These are phyloP conservation scores for Lampris incognitus DNA, from an alignment of 2,113 vertebrate genomes.

Conservation along the genomic window DNA sequence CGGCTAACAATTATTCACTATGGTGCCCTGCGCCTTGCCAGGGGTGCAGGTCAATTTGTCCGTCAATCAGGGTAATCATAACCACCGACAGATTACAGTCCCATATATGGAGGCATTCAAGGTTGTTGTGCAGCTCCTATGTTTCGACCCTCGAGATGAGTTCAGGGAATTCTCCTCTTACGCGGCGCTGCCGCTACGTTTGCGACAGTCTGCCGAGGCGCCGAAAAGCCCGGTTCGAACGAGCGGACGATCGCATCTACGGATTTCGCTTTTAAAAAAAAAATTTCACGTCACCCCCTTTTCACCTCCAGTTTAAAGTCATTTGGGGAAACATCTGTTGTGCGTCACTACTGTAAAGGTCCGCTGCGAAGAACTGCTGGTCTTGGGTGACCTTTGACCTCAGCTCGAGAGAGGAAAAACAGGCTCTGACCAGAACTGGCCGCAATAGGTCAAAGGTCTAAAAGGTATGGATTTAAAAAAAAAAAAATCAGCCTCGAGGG, in stretches of 20 bases:
- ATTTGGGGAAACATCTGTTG: no score
- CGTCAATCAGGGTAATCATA: slow-evolving; percentile 49
- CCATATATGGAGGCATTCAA: slow-evolving; percentile 32
- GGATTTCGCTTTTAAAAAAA: no score
- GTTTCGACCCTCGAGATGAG: slow-evolving; percentile 37
- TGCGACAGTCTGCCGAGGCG: no score
- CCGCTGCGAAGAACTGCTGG: neutral
- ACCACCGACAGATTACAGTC: slow-evolving; percentile 36
- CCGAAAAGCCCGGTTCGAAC: no score
- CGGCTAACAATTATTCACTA: slow-evolving; percentile 20
- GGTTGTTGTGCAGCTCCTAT: slow-evolving; percentile 28
- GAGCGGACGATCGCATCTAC: no score
- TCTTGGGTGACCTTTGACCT: slow-evolving; percentile 47
- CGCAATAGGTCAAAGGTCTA: neutral
- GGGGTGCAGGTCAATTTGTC: slow-evolving; percentile 52
- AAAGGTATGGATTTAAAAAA: slow-evolving; percentile 19
- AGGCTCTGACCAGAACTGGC: slow-evolving; percentile 8
- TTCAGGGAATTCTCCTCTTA: slow-evolving; percentile 62
- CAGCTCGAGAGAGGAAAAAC: slow-evolving; percentile 24
- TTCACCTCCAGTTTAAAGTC: no score
- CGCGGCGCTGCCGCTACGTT: neutral
- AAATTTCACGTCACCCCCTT: no score
- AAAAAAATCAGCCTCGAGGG: neutral
- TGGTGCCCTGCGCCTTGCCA: slow-evolving; percentile 27
- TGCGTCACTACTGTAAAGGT: no score